Base-by-base conservation (phyloP, 2,113 vertebrate genomes). In the Danionella cerebrum region DNA sequence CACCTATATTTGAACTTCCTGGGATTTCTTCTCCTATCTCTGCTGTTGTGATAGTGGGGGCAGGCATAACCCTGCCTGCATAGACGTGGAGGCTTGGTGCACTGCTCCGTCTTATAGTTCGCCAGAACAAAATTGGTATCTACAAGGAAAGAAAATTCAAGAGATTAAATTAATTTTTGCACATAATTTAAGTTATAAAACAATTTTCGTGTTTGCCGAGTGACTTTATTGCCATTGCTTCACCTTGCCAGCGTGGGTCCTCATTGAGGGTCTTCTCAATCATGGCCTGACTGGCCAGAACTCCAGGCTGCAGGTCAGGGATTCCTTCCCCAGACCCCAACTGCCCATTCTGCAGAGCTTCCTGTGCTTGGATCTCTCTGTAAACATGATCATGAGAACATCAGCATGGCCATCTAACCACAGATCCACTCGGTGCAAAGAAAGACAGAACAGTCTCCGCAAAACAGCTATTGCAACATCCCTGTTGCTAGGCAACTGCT, bases 11-110 rank as follows among this genome's bases (percentile, higher is more conserved):
- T 94, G 78, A 91, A 93, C 73, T 89, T 91, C 48, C 93, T 80
- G 31, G 94, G 94, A 82, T 90, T 90, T 72, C 94, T 82, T 75
- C 94, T 90, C 59, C 94, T 83, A 79, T 96, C 94, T 79, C 93
- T 82, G 81, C 91, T 92, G 73, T 89, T 95, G 80, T 95, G 94
- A 81, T 91, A 95, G 77, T 94, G 93, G 0, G 94, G 94, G 74
- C 94, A 96, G 0, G 94, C 94, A 0, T 96, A 95, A 59, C 94
- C 94, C 80, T 95, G 94, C 81, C 93, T 92, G 83, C 94, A 96
- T 67, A 95, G 89, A 78, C 93, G 88, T 0, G 93, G 94, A 1
- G 94, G 93, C 80, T 94, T 95, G 39, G 88, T 93, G 76, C 94
- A 96, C 72, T 92, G 93, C 66, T 95, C 93, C 0, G 94, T 96